Conservation (phyloP, 2,113 vertebrate species). For the Herpetotheres cachinnans region DNA sequence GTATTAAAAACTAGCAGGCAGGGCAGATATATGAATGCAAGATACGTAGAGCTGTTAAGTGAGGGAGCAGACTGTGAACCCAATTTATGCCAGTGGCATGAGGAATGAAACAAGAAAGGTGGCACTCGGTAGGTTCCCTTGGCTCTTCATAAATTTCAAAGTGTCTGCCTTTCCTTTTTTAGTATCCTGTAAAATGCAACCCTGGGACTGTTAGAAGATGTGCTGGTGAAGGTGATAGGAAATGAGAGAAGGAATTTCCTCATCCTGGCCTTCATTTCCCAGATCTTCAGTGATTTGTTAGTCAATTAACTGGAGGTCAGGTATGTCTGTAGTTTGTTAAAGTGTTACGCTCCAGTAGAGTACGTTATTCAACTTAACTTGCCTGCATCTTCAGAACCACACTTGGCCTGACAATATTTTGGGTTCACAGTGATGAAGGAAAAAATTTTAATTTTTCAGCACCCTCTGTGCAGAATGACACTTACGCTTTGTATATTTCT, state of each 20-base stretch:
- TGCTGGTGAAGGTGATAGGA: not conserved
- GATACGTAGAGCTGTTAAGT: not conserved
- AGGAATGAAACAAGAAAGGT: not conserved
- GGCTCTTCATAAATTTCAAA: constrained; percentile 39
- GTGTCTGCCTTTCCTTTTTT: constrained; percentile 30
- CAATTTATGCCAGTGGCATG: not conserved
- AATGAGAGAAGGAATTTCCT: not conserved
- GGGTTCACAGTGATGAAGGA: not conserved
- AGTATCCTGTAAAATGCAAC: constrained; percentile 22
- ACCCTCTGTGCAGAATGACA: not conserved
- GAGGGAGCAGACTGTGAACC: not conserved
- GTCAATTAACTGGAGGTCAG: not conserved
- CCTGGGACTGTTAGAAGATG: not conserved
- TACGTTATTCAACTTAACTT: not conserved
- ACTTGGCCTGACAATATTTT: not conserved
- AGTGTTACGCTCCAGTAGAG: not conserved
- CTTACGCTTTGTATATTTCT: not conserved
- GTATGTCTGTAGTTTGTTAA: not conserved
- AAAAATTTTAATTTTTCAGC: not conserved
- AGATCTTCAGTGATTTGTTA: constrained; percentile 28
- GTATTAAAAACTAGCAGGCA: not conserved
- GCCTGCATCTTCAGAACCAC: not conserved
- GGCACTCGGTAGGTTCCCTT: not conserved
- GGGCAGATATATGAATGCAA: not conserved
- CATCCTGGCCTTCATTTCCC: not conserved